Base-by-base conservation (phyloP, 92 coral and sea anemone genomes). In the Zoanthus sansibaricus region DNA sequence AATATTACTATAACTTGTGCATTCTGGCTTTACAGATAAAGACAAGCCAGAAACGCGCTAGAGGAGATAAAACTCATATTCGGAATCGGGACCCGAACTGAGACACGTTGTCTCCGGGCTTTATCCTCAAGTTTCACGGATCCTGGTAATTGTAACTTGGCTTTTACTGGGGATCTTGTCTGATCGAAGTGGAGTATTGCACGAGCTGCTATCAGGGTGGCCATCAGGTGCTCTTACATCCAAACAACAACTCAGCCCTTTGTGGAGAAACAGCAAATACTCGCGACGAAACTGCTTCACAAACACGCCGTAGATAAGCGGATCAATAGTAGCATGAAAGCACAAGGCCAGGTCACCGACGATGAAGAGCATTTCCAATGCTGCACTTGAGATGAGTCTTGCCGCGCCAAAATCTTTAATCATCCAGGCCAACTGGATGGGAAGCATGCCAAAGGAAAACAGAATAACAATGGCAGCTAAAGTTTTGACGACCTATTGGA, bases 381-480 rank as follows among this genome's bases (percentile, higher is more conserved):
- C 62, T 13, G 9, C n/a, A 17, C 42, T 66, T 6, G 61, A 45
- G 25, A 32, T 46, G 21, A 31, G 12, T 20, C 9, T 17, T 31
- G 20, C 7, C 11, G 85, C 62, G 4, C 85, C 85, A 54, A 80
- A 80, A 9, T 80, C 85, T 47, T 80, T 47, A 31, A 47, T 80
- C 85, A 80, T 80, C 85, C 85, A 80, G 12, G 85, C 85, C 61
- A 80, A 54, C 6, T 80, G 85, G 20, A 67, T 80, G 56, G 85
- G 85, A 10, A 80, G 75, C 85, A 80, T 80, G 3, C 85, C 85
- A 48, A 47, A 9, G 58, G 85, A 80, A 49, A 80, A 80, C 64
- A 80, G 42, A 30, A 80, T 6, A 52, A 80, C 75, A 20, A 80
- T 80, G 58, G 75, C 71, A 8, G 85, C 74, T 59, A 80, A 37